A percentile compares a stretch with the other conserved stretches of the same genome.
Evolutionary conservation across 1,140 invertebrate genomes (phyloP).

Genomic region (Papilio machaon): DNA sequence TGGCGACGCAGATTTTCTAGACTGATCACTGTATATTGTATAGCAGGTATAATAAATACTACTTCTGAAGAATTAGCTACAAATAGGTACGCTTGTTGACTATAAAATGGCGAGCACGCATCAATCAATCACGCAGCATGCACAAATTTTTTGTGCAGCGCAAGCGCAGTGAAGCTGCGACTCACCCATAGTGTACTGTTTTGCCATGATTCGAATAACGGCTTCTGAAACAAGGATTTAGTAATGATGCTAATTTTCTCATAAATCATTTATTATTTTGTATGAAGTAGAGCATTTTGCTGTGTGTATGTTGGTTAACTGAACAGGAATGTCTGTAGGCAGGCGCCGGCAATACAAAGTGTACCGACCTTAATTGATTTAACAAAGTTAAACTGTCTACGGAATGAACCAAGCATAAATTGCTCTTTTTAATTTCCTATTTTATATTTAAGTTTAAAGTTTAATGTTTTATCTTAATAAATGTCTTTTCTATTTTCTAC

Average conservation of each 20-base stretch:
- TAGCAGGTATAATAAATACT: too few species aligned
- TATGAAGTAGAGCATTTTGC: background rate
- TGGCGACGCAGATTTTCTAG: too few species aligned
- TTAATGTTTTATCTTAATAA: background rate
- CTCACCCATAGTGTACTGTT: background rate
- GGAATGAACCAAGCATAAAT: background rate
- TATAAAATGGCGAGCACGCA: background rate
- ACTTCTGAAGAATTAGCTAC: too few species aligned
- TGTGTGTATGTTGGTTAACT: background rate
- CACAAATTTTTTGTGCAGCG: background rate
- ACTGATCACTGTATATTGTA: too few species aligned
- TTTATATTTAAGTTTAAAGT: too few species aligned
- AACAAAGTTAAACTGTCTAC: background rate
- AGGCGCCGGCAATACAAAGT: background rate
- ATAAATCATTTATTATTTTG: background rate
- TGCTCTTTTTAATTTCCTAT: background rate
- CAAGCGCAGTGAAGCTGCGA: background rate
- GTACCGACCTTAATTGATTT: background rate
- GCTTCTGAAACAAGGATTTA: background rate
- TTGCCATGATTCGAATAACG: background rate
- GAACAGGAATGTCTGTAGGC: background rate
- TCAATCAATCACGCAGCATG: background rate
- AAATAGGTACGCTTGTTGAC: background rate
- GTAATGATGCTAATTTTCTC: background rate
- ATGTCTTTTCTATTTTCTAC: background rate